Evolutionary conservation across 2,113 vertebrate species (phyloP).

Genomic region (Agapornis roseicollis): DNA sequence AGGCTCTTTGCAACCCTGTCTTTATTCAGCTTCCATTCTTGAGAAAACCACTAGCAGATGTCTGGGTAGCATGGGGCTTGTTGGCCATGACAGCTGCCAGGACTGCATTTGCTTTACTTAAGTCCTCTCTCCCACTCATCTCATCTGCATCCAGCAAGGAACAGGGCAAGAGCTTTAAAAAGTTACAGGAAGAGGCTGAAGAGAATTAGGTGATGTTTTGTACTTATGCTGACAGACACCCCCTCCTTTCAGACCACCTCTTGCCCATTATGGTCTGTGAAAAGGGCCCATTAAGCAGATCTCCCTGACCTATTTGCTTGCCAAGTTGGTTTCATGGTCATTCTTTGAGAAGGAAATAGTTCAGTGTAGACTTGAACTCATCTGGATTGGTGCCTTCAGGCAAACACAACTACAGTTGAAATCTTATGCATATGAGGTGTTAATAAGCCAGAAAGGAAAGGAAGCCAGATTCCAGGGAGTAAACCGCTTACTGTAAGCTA

Average conservation of each 20-base stretch:
- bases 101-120: neutral
- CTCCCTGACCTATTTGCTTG: neutral
- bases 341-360: neutral
- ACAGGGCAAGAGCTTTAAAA: neutral
- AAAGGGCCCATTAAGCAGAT: neutral
- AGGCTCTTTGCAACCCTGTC: neutral
- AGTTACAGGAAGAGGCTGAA: neutral
- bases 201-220: neutral
- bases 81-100: neutral
- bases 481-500: neutral
- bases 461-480: neutral
- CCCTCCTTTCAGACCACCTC: neutral
- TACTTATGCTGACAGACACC: rapidly evolving
- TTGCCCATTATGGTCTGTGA: neutral
- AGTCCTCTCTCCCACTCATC: neutral
- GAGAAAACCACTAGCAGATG: neutral
- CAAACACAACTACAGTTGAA: neutral
- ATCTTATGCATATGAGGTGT: neutral
- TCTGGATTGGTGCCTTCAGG: neutral
- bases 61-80: neutral
- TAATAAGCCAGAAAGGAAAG: neutral
- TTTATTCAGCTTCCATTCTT: neutral
- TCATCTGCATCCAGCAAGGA: neutral
- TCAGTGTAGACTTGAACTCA: neutral
- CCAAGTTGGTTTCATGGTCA: neutral